Evolutionary conservation across 2,113 vertebrate species (phyloP).

Genomic region (Grammomys dolichurus): DNA sequence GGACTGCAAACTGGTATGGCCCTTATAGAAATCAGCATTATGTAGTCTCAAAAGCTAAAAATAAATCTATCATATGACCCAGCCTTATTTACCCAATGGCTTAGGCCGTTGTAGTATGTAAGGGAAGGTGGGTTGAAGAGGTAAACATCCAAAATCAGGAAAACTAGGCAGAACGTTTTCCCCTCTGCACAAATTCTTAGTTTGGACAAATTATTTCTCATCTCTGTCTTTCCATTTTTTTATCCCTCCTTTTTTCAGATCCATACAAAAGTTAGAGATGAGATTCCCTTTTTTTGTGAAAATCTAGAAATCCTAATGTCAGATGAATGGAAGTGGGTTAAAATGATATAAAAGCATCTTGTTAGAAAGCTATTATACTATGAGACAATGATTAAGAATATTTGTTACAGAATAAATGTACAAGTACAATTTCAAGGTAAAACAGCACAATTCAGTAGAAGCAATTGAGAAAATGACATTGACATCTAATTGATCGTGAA

Average conservation of each 20-base stretch:
- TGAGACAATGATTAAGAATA: background rate
- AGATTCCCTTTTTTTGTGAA: background rate
- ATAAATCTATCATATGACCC: background rate
- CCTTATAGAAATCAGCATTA: background rate
- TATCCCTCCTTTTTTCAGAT: background rate
- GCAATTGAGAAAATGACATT: constrained; percentile 29
- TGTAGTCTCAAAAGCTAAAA: background rate
- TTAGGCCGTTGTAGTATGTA: background rate
- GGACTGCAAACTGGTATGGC: background rate
- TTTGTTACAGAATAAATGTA: background rate
- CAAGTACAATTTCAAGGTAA: background rate
- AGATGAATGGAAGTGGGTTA: background rate
- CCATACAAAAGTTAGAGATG: background rate
- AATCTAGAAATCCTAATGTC: background rate
- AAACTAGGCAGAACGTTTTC: background rate
- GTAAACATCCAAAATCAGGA: background rate
- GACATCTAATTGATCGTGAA: background rate
- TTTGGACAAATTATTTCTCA: background rate
- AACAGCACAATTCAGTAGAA: background rate
- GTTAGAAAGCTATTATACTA: background rate
- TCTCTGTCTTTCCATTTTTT: background rate
- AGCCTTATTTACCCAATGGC: background rate
- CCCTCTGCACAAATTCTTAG: constrained; percentile 3
- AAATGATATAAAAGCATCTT: background rate
- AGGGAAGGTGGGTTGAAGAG: background rate